Percentiles rank a stretch among this genome's conserved stretches.
Conservation (phyloP, 2,113 vertebrate species). For the Macrotus californicus region DNA sequence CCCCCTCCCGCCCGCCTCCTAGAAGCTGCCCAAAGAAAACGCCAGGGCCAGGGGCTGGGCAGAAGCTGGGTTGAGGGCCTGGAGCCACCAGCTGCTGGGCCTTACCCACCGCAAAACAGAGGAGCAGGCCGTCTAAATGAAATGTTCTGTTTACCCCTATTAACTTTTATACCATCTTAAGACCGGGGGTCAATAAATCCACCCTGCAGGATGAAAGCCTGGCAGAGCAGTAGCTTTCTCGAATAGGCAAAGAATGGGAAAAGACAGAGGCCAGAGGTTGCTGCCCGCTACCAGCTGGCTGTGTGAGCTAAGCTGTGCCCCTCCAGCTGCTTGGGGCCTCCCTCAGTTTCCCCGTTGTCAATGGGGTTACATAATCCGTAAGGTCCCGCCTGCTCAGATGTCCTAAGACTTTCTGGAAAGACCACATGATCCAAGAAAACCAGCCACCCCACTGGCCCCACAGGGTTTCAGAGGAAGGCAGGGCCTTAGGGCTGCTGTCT, state of each 20-base stretch:
- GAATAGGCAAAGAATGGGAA: background rate
- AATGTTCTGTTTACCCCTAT: background rate
- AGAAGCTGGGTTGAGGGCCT: background rate
- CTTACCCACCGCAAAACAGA: fast-evolving
- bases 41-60: background rate
- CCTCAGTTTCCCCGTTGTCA: background rate
- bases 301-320: background rate
- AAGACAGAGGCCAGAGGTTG: background rate
- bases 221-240: background rate
- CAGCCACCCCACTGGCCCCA: background rate
- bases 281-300: background rate
- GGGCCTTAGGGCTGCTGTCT: background rate
- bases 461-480: background rate
- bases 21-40: background rate
- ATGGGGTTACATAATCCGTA: background rate
- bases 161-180: background rate
- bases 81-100: background rate
- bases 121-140: background rate
- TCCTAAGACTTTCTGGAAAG: background rate
- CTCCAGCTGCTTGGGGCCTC: background rate
- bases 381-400: background rate
- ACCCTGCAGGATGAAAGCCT: background rate
- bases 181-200: background rate
- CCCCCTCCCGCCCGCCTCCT: background rate
- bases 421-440: background rate